Percentiles rank a stretch among this genome's conserved stretches.
Evolutionary conservation across 2,113 vertebrate species (phyloP).

Genomic region (Sorex araneus): DNA sequence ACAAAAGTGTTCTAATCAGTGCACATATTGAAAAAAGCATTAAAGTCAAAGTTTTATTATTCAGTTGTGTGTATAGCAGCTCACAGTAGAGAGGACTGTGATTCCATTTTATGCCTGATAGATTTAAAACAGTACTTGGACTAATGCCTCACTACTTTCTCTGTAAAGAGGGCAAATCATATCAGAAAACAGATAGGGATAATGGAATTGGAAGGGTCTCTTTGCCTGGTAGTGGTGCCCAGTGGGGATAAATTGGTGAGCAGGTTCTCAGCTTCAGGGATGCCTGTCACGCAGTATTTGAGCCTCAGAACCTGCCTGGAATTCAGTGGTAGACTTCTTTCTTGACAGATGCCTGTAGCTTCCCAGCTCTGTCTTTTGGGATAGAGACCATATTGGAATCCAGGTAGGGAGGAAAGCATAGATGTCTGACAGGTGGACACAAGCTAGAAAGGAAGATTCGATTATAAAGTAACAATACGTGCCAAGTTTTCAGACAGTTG

Average conservation of each 20-base stretch:
- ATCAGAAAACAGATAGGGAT: background rate
- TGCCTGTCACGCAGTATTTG: background rate
- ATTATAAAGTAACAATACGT: background rate
- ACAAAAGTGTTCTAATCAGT: conserved; percentile 28
- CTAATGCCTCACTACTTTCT: conserved; percentile 64
- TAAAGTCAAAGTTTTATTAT: conserved; percentile 13
- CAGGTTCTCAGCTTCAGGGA: background rate
- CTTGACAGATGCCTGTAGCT: background rate
- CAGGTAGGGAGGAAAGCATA: background rate
- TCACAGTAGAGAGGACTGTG: background rate
- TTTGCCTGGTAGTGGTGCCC: background rate
- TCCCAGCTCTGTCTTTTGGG: background rate
- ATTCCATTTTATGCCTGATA: conserved; percentile 63
- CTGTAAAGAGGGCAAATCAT: conserved; percentile 53
- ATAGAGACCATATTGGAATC: background rate
- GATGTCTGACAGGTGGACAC: background rate
- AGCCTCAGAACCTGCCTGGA: background rate
- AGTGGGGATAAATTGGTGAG: background rate
- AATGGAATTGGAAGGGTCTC: background rate
- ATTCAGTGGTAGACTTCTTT: background rate
- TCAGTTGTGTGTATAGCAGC: background rate
- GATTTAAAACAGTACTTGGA: conserved; percentile 51
- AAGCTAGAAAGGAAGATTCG: background rate
- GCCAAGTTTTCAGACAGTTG: background rate
- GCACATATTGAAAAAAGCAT: background rate